Percentiles rank a stretch among this genome's conserved stretches.
Conservation (phyloP, 2,113 vertebrate genomes). For the Upupa epops region DNA sequence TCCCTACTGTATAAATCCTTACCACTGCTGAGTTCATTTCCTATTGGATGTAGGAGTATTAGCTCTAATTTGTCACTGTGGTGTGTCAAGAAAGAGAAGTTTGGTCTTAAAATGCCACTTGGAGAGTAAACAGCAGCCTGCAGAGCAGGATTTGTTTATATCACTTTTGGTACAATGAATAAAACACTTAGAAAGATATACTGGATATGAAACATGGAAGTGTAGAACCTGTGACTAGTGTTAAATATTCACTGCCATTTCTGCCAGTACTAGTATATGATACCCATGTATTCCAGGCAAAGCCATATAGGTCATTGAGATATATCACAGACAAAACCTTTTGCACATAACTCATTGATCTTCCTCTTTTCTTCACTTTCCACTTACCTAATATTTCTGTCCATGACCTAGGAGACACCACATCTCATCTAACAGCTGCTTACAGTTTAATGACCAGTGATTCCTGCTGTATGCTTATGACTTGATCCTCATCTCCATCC, state of each 20-base stretch:
- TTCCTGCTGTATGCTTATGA: background rate
- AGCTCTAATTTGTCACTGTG: slow-evolving; percentile 59
- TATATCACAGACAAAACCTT: background rate
- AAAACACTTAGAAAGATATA: slow-evolving; percentile 65
- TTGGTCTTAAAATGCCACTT: slow-evolving; percentile 63
- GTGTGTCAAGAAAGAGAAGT: slow-evolving; percentile 26
- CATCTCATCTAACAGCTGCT: background rate
- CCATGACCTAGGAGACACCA: background rate
- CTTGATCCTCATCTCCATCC: too few relatives aligned
- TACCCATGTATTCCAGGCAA: slow-evolving; percentile 7
- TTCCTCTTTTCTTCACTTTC: background rate
- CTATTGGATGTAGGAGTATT: slow-evolving; percentile 5
- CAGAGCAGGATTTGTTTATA: slow-evolving; percentile 61
- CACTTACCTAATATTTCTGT: background rate
- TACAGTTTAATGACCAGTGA: background rate
- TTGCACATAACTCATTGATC: background rate
- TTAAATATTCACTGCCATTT: slow-evolving; percentile 50
- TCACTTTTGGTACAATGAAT: slow-evolving; percentile 49
- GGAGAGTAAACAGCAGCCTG: slow-evolving; percentile 59
- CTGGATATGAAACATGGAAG: slow-evolving; percentile 44
- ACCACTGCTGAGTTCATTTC: background rate
- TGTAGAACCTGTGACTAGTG: slow-evolving; percentile 46
- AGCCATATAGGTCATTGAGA: background rate
- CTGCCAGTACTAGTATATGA: background rate
- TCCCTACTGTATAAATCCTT: slow-evolving; percentile 38